Evolutionary conservation across 2,113 vertebrate genomes (phyloP).

Genomic region (Macaca fascicularis): T2T-MFA8v1.1 NC_088376.1:19116501-19117000

Average conservation of each 20-base stretch:
- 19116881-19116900: background rate
- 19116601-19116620: background rate
- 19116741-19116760: background rate
- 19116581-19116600: background rate
- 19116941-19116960: background rate
- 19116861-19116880: background rate
- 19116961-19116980: background rate
- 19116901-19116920: background rate
- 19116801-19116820: background rate
- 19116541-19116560: background rate
- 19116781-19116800: background rate
- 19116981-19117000: background rate
- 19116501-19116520: background rate
- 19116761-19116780: background rate
- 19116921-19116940: background rate
- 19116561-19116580: background rate
- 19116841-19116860: background rate
- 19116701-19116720: background rate
- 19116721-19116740: conserved; percentile 20
- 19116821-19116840: background rate
- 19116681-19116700: background rate
- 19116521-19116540: background rate
- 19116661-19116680: background rate
- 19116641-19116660: background rate
- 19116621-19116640: background rate